Evolutionary conservation across 2,888 invertebrate species (phyloP).

Genomic region (Heliconius cydno): DNA sequence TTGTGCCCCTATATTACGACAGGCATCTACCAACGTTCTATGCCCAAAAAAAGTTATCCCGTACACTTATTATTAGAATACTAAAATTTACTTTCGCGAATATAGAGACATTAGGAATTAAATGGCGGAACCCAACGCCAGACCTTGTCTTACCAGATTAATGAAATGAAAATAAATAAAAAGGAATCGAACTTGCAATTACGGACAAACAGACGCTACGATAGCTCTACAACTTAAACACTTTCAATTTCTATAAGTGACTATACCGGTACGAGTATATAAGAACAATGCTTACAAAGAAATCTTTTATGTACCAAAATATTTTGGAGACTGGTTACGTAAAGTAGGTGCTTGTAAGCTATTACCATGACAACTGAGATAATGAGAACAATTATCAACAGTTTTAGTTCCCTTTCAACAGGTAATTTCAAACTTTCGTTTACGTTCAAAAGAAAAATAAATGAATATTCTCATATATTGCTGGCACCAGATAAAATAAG

Average conservation of each 20-base stretch:
- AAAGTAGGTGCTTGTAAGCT: slow-evolving; percentile 32
- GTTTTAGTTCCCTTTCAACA: slow-evolving; percentile 15
- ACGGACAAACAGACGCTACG: too few species aligned
- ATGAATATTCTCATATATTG: background rate
- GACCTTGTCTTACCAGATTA: background rate
- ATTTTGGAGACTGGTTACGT: slow-evolving; percentile 31
- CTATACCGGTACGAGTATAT: background rate
- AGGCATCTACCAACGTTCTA: too few species aligned
- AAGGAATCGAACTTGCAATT: background rate
- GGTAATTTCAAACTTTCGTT: slow-evolving; percentile 56
- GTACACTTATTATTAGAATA: too few species aligned
- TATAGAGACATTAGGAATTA: background rate
- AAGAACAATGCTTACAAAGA: slow-evolving; percentile 9
- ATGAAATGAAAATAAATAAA: background rate
- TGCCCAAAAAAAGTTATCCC: too few species aligned
- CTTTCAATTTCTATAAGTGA: background rate
- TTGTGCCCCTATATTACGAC: too few species aligned
- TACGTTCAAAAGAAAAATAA: slow-evolving; percentile 3
- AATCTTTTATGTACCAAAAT: slow-evolving; percentile 7
- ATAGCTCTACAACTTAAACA: background rate
- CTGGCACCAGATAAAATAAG: background rate
- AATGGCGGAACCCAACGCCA: background rate
- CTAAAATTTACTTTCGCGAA: background rate
- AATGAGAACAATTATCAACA: slow-evolving; percentile 59
- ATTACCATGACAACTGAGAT: slow-evolving; percentile 53